Percentiles rank a stretch among this genome's conserved stretches.
Evolutionary conservation across 2,888 invertebrate genomes (phyloP).

Genomic region (Ichneumoninae sp.): DNA sequence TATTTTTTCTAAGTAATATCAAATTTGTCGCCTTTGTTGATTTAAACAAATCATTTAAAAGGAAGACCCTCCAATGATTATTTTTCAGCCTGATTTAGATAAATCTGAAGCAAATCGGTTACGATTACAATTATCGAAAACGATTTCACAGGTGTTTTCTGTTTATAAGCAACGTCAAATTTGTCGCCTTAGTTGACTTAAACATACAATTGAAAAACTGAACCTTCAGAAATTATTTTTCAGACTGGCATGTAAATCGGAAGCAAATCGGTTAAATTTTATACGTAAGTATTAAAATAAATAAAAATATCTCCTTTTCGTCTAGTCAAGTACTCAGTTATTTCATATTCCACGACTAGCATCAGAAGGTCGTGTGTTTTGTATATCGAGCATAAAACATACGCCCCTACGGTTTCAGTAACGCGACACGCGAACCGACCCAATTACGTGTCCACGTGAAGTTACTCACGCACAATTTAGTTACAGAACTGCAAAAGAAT

Average conservation of each 20-base stretch:
- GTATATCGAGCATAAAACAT: too few relatives aligned
- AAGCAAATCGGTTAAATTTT: neutral
- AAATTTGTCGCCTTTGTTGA: neutral
- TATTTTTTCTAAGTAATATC: neutral
- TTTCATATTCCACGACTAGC: neutral
- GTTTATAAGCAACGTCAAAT: neutral
- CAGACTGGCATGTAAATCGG: neutral
- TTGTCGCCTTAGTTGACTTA: neutral
- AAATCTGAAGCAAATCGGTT: neutral
- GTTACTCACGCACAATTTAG: conserved; percentile 22
- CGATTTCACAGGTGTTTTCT: neutral
- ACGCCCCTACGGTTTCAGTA: too few relatives aligned
- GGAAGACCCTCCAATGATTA: too few relatives aligned
- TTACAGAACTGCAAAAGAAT: neutral
- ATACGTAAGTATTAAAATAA: neutral
- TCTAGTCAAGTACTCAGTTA: too few relatives aligned
- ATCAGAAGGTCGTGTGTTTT: neutral
- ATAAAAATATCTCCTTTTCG: neutral
- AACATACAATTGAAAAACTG: too few relatives aligned
- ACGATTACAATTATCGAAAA: too few relatives aligned
- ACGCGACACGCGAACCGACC: neutral
- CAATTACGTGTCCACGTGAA: conserved; percentile 22
- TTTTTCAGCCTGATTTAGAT: neutral
- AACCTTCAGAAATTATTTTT: too few relatives aligned
- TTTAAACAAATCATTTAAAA: too few relatives aligned